Evolutionary conservation across 2,797 vertebrate species (phyloP).

Genomic region (Myripristis murdjan): DNA sequence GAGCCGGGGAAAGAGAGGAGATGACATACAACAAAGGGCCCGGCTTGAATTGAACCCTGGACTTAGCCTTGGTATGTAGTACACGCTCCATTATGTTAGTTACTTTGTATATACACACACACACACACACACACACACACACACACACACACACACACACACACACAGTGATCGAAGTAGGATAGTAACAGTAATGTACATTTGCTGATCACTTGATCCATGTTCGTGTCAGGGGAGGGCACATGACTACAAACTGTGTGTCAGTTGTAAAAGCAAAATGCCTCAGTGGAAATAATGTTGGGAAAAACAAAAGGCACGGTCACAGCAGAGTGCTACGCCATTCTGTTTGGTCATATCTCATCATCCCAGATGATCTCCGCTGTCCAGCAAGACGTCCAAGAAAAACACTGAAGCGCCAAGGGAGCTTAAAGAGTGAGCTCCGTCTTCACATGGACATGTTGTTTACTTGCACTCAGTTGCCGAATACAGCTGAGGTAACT

Average conservation of each 20-base stretch:
- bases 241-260: neutral
- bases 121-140: too few species aligned
- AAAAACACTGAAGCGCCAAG: constrained; percentile 13
- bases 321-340: neutral
- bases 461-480: constrained; percentile 42
- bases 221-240: neutral
- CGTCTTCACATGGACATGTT: constrained; percentile 14
- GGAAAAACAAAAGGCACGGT: constrained; percentile 22
- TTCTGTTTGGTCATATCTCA: neutral
- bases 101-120: too few species aligned
- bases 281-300: neutral
- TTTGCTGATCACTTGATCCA: neutral
- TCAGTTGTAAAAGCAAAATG: neutral
- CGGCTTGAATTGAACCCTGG: too few species aligned
- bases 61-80: too few species aligned
- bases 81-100: too few species aligned
- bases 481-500: constrained; percentile 2
- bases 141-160: too few species aligned
- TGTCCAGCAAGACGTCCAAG: constrained; percentile 24
- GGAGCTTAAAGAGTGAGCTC: neutral
- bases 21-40: too few species aligned
- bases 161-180: constrained; percentile 58
- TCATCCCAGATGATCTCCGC: constrained; percentile 34
- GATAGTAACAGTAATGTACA: neutral
- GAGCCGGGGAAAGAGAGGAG: too few species aligned